Evolutionary conservation across 1,140 invertebrate species (phyloP).

Genomic region (Aphaenogaster ashmeadi): DNA sequence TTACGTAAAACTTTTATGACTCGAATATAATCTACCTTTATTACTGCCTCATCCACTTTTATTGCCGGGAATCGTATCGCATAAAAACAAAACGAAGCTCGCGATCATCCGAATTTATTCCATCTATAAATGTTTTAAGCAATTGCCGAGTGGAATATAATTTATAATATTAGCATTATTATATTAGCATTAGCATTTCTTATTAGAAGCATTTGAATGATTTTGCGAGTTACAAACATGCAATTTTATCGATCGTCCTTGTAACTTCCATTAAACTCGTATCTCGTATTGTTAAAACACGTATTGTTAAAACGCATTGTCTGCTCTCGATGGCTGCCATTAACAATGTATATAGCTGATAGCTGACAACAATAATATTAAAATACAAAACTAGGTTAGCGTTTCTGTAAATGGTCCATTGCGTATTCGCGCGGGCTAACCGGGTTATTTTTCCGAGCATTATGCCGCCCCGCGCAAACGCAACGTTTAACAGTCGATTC

Average conservation of each 20-base stretch:
- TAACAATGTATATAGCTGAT: neutral
- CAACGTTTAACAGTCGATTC: constrained; percentile 65
- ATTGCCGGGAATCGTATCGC: neutral
- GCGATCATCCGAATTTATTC: constrained; percentile 23
- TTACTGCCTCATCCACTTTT: constrained; percentile 1
- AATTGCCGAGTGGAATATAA: neutral
- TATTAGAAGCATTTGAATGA: constrained; percentile 20
- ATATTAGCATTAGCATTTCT: neutral
- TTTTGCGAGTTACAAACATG: constrained; percentile 1
- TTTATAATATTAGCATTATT: neutral
- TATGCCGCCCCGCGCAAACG: constrained; percentile 34
- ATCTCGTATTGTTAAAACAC: constrained; percentile 45
- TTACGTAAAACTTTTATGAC: constrained; percentile 46
- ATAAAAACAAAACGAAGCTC: constrained; percentile 11
- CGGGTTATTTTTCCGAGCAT: constrained; percentile 69
- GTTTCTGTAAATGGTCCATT: constrained; percentile 64
- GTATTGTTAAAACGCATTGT: constrained; percentile 58
- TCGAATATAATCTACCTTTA: constrained; percentile 32
- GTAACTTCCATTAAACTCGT: constrained; percentile 56
- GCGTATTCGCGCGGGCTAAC: constrained; percentile 42
- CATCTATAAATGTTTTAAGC: neutral
- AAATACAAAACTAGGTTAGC: constrained; percentile 69
- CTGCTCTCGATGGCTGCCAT: constrained; percentile 5
- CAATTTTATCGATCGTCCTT: constrained; percentile 41
- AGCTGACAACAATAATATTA: constrained; percentile 33